Percentiles rank a stretch among this genome's conserved stretches.
These are phyloP conservation scores for Morinoia aosen DNA, from an alignment of 2,888 invertebrate species.

Conservation along the genomic window DNA sequence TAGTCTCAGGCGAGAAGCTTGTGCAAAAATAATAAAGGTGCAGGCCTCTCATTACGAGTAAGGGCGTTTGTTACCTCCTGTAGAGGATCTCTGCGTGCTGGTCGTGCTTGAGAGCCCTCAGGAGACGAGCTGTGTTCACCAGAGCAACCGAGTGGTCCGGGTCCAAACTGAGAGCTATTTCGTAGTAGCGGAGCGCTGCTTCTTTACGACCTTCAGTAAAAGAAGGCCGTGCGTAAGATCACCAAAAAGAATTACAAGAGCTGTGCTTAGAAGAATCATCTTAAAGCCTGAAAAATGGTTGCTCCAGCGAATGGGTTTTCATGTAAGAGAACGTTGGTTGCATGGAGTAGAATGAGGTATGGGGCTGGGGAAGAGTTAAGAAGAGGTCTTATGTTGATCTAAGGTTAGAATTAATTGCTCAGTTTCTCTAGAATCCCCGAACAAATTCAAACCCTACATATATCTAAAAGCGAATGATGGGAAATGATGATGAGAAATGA, in stretches of 20 bases:
- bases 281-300: not conserved
- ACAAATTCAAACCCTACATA: too few relatives aligned
- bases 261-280: not conserved
- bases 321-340: not conserved
- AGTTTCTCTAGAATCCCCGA: too few relatives aligned
- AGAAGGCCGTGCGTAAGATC: not conserved
- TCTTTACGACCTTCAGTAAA: conserved; percentile 57
- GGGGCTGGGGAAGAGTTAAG: not conserved
- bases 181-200: conserved; percentile 57
- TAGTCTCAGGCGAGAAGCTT: not conserved
- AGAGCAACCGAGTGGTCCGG: conserved; percentile 60
- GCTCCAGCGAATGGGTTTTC: not conserved
- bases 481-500: too few relatives aligned
- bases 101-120: conserved; percentile 55
- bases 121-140: conserved; percentile 57
- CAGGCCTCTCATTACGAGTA: conserved; percentile 32
- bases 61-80: conserved; percentile 57
- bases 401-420: too few relatives aligned
- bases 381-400: not conserved
- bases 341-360: not conserved
- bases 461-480: too few relatives aligned
- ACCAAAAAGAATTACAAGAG: not conserved
- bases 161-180: conserved; percentile 61
- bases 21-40: conserved; percentile 43
- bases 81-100: conserved; percentile 58